Evolutionary conservation across 2,797 vertebrate species (phyloP), one percentile per base, ranked within the genome.

Genomic region (Eulemur mongoz): DNA sequence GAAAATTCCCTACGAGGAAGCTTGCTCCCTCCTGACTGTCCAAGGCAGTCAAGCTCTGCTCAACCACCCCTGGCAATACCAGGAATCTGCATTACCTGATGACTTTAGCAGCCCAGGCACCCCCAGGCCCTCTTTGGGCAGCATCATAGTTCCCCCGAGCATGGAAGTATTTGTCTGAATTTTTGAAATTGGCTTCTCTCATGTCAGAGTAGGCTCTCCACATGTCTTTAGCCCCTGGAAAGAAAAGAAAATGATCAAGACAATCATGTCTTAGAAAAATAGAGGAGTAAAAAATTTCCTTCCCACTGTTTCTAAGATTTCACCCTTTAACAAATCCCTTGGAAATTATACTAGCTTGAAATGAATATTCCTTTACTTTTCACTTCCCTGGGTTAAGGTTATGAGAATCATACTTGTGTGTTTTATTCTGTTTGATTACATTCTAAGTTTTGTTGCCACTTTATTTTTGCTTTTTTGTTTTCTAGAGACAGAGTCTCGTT

Each of bases 81-180:
- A 12, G 38, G 13, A 43, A 4, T 1, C 27, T 7, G 1, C 0
- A 1, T 48, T 93, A 97, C 97, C 96, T 98, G 94, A 98, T 54
- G 30, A 95, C 45, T 97, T 38, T 1, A 1, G 97, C 89, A 8
- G 96, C 97, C 98, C 96, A 97, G 2, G 0, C 57, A 0, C 95
- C 96, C 1, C 97, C 97, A 5, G 91, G 73, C 5, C 97, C 96
- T 43, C 95, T 93, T 12, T 0, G 35, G 1, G 96, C 95, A 40
- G 95, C 93, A 0, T 97, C 96, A 4, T 96, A 94, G 70, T 98
- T 98, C 3, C 97, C 97, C 6, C 87, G 70, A 11, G 97, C 93
- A 0, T 94, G 96, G 54, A 98, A 98, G 87, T 98, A 97, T 40
- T 98, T 98, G 84, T 97, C 96, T 14, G 95, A 7, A 1, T n/a